Evolutionary conservation across 2,113 vertebrate species (phyloP), one percentile per base, ranked within the genome.

Genomic region (Phycodurus eques): DNA sequence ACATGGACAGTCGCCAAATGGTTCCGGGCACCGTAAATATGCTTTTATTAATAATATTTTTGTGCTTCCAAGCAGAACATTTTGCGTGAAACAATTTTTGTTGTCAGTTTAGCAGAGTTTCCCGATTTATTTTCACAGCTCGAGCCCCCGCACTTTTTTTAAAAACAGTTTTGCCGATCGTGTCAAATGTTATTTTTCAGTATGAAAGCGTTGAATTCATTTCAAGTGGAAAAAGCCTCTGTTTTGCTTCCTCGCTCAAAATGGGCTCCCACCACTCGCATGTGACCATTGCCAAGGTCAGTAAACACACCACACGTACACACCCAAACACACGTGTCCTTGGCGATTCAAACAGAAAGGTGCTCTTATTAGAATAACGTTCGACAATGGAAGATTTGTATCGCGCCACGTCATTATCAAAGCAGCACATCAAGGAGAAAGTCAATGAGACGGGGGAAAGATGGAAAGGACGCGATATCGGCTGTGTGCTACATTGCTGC

Each of bases 261-360:
- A 73, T 44, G 68, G 75, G 47, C 75, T 74, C 39, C 71, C 56
- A 56, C 72, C 42, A 67, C 64, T 54, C 63, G 57, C 44, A 74
- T 69, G 73, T 76, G 68, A 43, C 68, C 51, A 79, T 59, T 76
- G 74, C 85, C 82, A 82, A 87, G 81, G 84, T 86, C 84, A 74
- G 77, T 67, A 73, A 77, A 83, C 67, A 84, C 71, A 77, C 60
- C 31, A 70, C 72, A 67, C 31, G 53, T 27, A 70, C 27, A 44
- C 49, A 69, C 31, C 43, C 3, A 65, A 19, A 56, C 54, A 61
- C 17, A 51, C 15, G 35, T 0, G 59, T 31, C 66, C 53, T 63
- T 31, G 22, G 42, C 27, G 79, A 44, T 72, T 61, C 46, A 22
- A 71, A 44, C 44, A 82, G 39, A 76, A 75, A 9, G 43, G 59